phyloP scores from a whole-genome alignment of 2,113 vertebrate species.

The Gymnobelideus leadbeateri region DNA sequence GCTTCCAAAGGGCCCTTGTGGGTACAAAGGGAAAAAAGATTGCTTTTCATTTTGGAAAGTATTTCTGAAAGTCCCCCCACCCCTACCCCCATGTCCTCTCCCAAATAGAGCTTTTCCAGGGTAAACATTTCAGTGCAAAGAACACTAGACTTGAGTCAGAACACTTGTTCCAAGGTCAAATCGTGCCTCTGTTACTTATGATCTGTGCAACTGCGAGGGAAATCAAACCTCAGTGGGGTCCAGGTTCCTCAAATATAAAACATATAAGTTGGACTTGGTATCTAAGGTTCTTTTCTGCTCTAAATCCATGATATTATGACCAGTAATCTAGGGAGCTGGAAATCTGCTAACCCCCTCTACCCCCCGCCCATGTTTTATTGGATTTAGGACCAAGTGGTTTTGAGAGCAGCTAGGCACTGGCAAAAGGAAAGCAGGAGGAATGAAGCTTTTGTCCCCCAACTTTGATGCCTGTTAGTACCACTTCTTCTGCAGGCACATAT shows the following conservation, averaged over 20 bases:
- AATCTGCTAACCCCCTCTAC: neutral
- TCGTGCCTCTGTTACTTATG: neutral
- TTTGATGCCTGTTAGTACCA: neutral
- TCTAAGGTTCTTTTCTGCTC: neutral
- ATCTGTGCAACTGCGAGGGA: neutral
- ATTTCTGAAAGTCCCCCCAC: neutral
- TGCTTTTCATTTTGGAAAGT: neutral
- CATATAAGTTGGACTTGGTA: neutral
- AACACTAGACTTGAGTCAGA: neutral
- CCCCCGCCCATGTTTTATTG: neutral
- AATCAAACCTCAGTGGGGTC: neutral
- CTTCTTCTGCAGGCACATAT: neutral
- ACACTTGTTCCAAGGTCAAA: neutral
- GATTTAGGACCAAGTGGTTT: neutral
- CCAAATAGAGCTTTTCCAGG: neutral
- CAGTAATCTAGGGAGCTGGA: neutral
- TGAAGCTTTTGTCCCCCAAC: neutral
- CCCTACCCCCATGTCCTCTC: too few species aligned
- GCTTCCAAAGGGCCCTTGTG: neutral
- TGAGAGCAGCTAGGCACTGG: neutral
- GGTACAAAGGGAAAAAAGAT: neutral
- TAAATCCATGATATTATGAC: neutral
- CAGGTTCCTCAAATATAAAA: neutral
- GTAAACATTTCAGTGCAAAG: neutral
- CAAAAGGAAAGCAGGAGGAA: neutral